A percentile compares a stretch with the other conserved stretches of the same genome.
These are phyloP conservation scores for Polia nebulosa DNA, from an alignment of 2,888 invertebrate genomes.

Conservation along the genomic window DNA sequence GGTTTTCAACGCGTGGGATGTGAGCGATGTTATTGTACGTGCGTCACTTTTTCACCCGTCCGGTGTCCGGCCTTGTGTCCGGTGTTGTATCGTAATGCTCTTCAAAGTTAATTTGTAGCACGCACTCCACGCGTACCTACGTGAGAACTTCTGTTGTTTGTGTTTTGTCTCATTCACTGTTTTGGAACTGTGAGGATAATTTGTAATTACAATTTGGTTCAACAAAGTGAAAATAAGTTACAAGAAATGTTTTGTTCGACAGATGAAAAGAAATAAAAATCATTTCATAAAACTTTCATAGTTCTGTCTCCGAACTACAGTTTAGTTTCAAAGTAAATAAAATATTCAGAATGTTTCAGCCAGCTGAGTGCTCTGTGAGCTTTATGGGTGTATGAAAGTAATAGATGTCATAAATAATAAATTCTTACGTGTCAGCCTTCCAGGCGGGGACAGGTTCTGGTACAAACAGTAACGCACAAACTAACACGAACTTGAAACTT, in stretches of 20 bases:
- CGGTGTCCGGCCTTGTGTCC: constrained; percentile 8
- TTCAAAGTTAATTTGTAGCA: constrained; percentile 30
- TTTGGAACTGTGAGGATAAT: background rate
- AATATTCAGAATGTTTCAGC: constrained; percentile 41
- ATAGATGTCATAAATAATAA: constrained; percentile 27
- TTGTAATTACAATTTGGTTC: background rate
- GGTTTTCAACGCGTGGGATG: constrained; percentile 3
- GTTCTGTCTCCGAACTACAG: background rate
- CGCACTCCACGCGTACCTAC: constrained; percentile 6
- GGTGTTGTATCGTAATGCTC: constrained; percentile 11
- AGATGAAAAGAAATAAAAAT: background rate
- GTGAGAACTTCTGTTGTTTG: constrained; percentile 37
- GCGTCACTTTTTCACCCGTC: constrained; percentile 3
- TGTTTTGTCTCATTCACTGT: constrained; percentile 26
- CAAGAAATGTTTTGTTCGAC: background rate
- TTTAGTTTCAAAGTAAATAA: constrained; percentile 30
- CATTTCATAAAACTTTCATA: background rate
- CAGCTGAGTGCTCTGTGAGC: constrained; percentile 5
- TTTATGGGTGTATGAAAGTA: constrained; percentile 3
- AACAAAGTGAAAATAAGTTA: background rate
- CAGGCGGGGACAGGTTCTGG: constrained; percentile 83
- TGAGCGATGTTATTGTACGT: background rate
- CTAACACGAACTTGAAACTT: constrained; percentile 75
- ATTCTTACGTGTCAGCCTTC: constrained; percentile 81
- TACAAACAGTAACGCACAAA: constrained; percentile 79